phyloP scores from a whole-genome alignment of 2,888 invertebrate species.

The Stictocephala bisonia region DNA sequence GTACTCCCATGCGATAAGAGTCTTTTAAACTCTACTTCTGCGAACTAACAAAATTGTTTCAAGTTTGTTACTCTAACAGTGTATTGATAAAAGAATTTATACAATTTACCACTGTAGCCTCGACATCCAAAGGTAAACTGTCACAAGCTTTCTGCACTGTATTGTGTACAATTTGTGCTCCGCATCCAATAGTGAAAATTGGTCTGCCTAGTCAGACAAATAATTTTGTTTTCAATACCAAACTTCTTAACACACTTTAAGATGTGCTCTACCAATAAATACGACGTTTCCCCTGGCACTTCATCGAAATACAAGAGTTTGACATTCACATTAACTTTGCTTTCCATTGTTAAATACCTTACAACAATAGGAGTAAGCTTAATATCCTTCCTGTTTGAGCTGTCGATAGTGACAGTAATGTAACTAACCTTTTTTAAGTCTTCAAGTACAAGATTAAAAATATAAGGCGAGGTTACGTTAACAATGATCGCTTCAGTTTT shows the following conservation, averaged over 20 bases:
- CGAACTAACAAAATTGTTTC: no score
- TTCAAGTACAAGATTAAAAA: not conserved
- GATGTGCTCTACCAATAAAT: no score
- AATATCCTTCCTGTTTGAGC: not conserved
- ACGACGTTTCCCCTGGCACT: not conserved
- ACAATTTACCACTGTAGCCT: not conserved
- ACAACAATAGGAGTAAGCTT: not conserved
- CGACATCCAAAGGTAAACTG: not conserved
- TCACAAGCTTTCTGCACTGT: not conserved
- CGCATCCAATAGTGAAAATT: not conserved
- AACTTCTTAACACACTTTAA: not conserved
- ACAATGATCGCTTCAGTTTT: no score
- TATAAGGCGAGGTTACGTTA: no score
- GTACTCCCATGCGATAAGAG: no score
- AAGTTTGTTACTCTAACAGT: not conserved
- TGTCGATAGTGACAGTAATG: not conserved
- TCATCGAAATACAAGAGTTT: not conserved
- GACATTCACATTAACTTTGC: not conserved
- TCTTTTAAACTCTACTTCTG: not conserved
- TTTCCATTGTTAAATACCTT: not conserved
- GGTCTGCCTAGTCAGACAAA: not conserved
- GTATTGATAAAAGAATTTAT: not conserved
- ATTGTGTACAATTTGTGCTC: not conserved
- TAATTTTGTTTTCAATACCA: slow-evolving; percentile 1
- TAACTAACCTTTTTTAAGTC: no score